A percentile compares a stretch with the other conserved stretches of the same genome.
Evolutionary conservation across 2,888 invertebrate species (phyloP).

Genomic region (Cancer borealis): DNA sequence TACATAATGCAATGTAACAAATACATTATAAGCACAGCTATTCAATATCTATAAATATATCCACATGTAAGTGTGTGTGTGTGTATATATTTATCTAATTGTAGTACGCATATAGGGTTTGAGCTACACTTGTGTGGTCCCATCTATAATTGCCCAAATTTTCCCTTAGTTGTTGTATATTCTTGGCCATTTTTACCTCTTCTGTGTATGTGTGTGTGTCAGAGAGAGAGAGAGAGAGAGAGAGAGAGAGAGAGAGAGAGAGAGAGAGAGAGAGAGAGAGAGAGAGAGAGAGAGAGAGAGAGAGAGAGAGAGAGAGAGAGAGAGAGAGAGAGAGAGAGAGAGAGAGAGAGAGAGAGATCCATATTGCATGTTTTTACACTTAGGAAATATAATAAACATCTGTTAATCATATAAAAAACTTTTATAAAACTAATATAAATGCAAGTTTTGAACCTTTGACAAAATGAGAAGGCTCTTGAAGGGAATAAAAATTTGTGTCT

Average conservation of each 20-base stretch:
- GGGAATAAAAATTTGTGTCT: neutral
- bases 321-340: constrained; percentile 21
- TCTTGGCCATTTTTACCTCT: too few species aligned
- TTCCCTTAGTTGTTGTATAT: too few species aligned
- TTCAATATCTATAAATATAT: too few species aligned
- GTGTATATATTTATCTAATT: too few species aligned
- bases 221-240: too few species aligned
- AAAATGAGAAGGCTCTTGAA: neutral
- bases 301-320: constrained; percentile 32
- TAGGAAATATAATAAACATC: neutral
- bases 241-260: constrained; percentile 8
- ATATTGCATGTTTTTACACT: neutral
- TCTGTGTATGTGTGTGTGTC: neutral
- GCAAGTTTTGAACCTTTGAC: neutral
- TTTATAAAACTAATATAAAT: neutral
- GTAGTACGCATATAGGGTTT: too few species aligned
- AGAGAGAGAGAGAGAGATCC: neutral
- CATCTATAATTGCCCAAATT: too few species aligned
- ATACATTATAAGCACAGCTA: too few species aligned
- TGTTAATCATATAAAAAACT: neutral
- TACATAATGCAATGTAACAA: too few species aligned
- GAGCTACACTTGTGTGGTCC: too few species aligned
- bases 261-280: constrained; percentile 1
- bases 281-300: constrained; percentile 26
- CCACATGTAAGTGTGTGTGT: too few species aligned